Conservation (phyloP, 2,797 vertebrate species). For the Melanotaenia parkinsoni region DNA sequence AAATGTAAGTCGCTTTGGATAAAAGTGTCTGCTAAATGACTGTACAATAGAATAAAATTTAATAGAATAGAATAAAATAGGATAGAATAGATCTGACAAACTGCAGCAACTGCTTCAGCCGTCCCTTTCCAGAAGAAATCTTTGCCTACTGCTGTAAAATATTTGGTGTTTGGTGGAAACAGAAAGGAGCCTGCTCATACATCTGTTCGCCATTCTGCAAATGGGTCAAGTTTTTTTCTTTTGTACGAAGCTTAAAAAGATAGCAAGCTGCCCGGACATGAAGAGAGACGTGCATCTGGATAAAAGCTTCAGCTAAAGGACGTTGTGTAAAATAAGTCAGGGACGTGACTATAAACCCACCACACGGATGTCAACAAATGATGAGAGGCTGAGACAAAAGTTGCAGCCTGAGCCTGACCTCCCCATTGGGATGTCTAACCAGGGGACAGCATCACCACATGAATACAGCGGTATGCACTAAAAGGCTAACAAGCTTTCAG, state of each 20-base stretch:
- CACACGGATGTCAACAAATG: background rate
- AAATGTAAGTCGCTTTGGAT: no score
- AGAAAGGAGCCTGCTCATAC: no score
- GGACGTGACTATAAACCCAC: background rate
- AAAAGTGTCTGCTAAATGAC: no score
- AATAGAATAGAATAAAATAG: no score
- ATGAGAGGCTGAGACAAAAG: conserved; percentile 20
- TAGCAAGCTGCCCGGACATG: background rate
- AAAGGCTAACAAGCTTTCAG: conserved; percentile 38
- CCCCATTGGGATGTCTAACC: conserved; percentile 29
- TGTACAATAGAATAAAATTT: no score
- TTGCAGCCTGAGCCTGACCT: conserved; percentile 27
- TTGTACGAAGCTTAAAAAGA: background rate
- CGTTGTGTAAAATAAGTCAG: conserved; percentile 6
- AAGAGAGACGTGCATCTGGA: background rate
- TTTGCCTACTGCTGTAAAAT: no score
- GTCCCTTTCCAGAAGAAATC: no score
- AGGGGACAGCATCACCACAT: conserved; percentile 19
- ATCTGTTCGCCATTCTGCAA: background rate
- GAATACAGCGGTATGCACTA: conserved; percentile 10
- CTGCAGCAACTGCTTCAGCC: no score
- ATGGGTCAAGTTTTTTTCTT: background rate
- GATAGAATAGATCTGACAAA: no score
- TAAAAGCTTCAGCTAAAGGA: conserved; percentile 8
- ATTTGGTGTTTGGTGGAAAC: no score